A percentile compares a stretch with the other conserved stretches of the same genome.
Conservation (phyloP, 2,113 vertebrate species). For the Hippocampus barbouri region DNA sequence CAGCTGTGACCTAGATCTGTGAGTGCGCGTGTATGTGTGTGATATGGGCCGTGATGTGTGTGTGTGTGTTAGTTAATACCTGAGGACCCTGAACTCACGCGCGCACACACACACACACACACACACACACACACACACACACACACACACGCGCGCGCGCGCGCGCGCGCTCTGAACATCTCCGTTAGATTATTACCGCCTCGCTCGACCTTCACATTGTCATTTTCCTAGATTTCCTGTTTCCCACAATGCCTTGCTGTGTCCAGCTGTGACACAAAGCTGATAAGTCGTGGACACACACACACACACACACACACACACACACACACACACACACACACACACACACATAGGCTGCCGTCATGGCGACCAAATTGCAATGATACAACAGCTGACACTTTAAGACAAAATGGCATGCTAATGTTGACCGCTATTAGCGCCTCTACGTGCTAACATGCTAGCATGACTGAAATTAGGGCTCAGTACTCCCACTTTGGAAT, state of each 20-base stretch:
- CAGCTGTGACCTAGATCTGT: constrained; percentile 76
- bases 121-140: constrained; percentile 9
- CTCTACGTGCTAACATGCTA: neutral
- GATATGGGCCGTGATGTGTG: constrained; percentile 17
- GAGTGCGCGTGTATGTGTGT: constrained; percentile 35
- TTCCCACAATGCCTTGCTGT: constrained; percentile 44
- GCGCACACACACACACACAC: constrained; percentile 1
- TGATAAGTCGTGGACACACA: neutral
- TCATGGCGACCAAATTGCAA: neutral
- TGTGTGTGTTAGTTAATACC: constrained; percentile 17
- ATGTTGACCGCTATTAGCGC: neutral
- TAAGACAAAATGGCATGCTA: constrained; percentile 1
- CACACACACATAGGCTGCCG: neutral
- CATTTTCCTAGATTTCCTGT: constrained; percentile 31
- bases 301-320: neutral
- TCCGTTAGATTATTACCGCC: constrained; percentile 27
- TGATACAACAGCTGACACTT: neutral
- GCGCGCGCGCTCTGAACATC: constrained; percentile 4
- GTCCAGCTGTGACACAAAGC: constrained; percentile 27
- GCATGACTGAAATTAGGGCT: neutral
- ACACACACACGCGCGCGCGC: neutral
- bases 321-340: neutral
- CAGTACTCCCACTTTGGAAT: neutral
- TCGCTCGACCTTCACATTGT: constrained; percentile 4
- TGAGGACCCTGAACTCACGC: neutral